Base-by-base conservation (phyloP, 2,888 invertebrate species). In the Torymus auratus region DNA sequence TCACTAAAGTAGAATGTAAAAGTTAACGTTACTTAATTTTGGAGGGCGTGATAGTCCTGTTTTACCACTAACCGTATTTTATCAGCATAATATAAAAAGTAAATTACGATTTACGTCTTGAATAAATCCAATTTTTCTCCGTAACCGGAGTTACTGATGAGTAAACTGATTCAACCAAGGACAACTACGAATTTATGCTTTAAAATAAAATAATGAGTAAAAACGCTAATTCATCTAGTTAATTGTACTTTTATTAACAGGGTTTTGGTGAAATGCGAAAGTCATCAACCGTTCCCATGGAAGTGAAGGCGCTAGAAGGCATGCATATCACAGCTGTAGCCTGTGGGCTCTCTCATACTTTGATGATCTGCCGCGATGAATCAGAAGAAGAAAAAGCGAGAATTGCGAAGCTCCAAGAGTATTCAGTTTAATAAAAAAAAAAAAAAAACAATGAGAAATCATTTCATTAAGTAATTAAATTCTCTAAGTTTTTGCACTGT, bases 191-290 rank as follows among this genome's bases (percentile, higher is more conserved):
- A 20, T 20, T 20, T 20, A 2, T 20, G 2, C 20, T 20, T 20
- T 1, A 20, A 20, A 20, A 20, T 20, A 20, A 20, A 20, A 20
- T 20, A 20, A 20, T 20, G 20, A 20, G 2, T 20, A 2, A 20
- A 20, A 2, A 20, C 20, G 20, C 20, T 2, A 20, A 20, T 20
- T 20, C 20, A 20, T 20, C 20, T 20, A 20, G 20, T 20, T 20
- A 20, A 60, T 62, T 20, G 53, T 53, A 52, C 61, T 64, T 20
- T 14, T 78, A 80, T 23, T 81, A 74, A 0, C 90, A 96, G 96
- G 97, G 97, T 82, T 94, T 96, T 82, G 98, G 98, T 0, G 98
- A 97, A 85, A 94, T 96, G 87, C 95, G 95, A 86, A 97, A 96
- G 88, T 97, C 97, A 0, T 95, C 97, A 2, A 95, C 97, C 1